Evolutionary conservation across 2,113 vertebrate species (phyloP), one percentile per base, ranked within the genome.

Genomic region (Fregetta grallaria): DNA sequence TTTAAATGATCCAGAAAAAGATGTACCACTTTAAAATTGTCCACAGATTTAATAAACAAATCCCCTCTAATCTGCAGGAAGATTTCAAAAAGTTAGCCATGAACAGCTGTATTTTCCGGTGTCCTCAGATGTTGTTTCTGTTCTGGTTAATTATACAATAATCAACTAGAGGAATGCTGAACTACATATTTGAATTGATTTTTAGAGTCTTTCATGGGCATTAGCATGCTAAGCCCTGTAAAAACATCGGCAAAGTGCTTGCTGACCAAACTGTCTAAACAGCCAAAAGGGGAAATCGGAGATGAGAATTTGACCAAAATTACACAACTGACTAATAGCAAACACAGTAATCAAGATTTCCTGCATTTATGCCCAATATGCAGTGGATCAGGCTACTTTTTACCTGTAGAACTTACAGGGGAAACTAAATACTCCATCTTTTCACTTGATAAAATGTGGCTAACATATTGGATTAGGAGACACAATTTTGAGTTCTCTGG

Each of bases 281-380:
- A 63, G 52, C 38, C 76, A 91, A 91, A 94, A 94, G 68, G 49
- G 83, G 94, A 97, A 97, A 90, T 58, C 38, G 36, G 61, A 81
- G 36, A 85, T 23, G 34, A 82, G 40, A 85, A 92, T 88, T 70
- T 66, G 74, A 90, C 71, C 50, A 86, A 85, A 66, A 87, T 92
- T 68, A 90, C 66, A 27, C 53, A 94, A 95, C 26, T 81, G 63
- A 78, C 40, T 82, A 53, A 84, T 38, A 85, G 38, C 49, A 89
- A 92, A 75, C 62, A 96, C 70, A 84, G 32, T 25, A 90, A 66
- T 49, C 32, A 15, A 75, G 18, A 73, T 89, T 91, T 79, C 50
- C 61, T 78, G 36, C 26, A 45, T 94, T 74, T 62, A 55, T 91
- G 52, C 34, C 34, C 0, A 0, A 52, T 34, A 81, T 71, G 30